Percentiles rank a stretch among this genome's conserved stretches.
phyloP scores from a whole-genome alignment of 1,140 invertebrate species.

The Linepithema humile region DNA sequence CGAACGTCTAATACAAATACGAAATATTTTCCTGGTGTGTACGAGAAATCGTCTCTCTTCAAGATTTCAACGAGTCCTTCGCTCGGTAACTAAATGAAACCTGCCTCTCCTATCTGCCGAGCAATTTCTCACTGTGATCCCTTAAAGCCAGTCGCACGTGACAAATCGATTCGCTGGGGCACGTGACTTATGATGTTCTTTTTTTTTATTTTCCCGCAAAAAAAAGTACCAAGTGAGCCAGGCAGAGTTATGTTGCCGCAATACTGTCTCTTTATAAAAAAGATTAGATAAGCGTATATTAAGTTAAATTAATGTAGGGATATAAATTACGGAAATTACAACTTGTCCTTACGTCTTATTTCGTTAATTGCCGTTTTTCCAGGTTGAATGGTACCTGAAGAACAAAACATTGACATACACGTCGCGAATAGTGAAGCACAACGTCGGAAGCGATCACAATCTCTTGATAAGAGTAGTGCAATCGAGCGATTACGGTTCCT shows the following conservation, averaged over 20 bases:
- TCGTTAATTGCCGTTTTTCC: conserved; percentile 35
- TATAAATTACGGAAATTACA: neutral
- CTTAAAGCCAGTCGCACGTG: conserved; percentile 54
- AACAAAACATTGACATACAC: conserved; percentile 85
- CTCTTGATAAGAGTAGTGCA: conserved; percentile 89
- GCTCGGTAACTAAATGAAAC: conserved; percentile 52
- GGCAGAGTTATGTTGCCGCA: neutral
- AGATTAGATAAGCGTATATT: no score
- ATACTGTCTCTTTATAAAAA: no score
- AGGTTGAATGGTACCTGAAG: conserved; percentile 84
- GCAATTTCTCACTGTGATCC: conserved; percentile 64
- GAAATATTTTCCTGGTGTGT: conserved; percentile 9
- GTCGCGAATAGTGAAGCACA: conserved; percentile 86
- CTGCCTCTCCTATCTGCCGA: neutral
- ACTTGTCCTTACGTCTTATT: neutral
- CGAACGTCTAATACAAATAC: conserved; percentile 14
- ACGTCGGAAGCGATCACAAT: conserved; percentile 86
- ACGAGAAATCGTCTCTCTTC: neutral
- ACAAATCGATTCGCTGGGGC: conserved; percentile 62
- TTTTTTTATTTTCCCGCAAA: conserved; percentile 26
- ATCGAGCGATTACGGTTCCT: conserved; percentile 90
- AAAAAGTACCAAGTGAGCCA: conserved; percentile 7
- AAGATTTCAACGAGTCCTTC: conserved; percentile 46
- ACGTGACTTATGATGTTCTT: conserved; percentile 59
- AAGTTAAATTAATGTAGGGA: no score